These are phyloP conservation scores for Anisognathus igniventris DNA, from an alignment of 2,797 vertebrate species.

Conservation along the genomic window DNA sequence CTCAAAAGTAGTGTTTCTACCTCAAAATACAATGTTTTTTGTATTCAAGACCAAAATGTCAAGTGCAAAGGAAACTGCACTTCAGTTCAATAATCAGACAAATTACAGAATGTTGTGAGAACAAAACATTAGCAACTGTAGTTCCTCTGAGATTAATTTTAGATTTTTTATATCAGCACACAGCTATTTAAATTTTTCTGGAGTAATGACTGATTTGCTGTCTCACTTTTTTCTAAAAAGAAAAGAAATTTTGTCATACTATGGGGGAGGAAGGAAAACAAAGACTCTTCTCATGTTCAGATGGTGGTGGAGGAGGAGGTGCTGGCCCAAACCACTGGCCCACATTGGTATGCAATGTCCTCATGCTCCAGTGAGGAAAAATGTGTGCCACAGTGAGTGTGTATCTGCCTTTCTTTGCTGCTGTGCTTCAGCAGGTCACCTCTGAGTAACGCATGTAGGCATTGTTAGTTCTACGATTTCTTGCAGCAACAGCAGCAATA, in stretches of 20 bases:
- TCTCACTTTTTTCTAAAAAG: neutral
- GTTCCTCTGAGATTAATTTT: neutral
- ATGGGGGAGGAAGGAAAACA: neutral
- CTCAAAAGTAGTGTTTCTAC: neutral
- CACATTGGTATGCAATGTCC: neutral
- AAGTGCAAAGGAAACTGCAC: neutral
- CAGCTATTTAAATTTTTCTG: neutral
- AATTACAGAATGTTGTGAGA: neutral
- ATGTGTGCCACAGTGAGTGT: neutral
- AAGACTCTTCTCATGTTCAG: neutral
- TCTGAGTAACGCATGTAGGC: neutral
- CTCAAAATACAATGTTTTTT: neutral
- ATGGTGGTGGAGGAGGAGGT: neutral
- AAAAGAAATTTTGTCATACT: neutral
- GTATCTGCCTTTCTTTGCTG: neutral
- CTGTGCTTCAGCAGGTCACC: neutral
- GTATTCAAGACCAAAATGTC: neutral
- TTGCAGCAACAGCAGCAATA: neutral
- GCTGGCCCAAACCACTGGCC: neutral
- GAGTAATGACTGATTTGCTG: neutral
- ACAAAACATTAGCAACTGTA: neutral
- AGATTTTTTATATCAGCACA: neutral
- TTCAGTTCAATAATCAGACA: neutral
- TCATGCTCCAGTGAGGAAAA: neutral
- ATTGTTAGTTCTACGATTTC: neutral